Conservation (phyloP, 2,797 vertebrate species). For the Poliocrania exsul region DNA sequence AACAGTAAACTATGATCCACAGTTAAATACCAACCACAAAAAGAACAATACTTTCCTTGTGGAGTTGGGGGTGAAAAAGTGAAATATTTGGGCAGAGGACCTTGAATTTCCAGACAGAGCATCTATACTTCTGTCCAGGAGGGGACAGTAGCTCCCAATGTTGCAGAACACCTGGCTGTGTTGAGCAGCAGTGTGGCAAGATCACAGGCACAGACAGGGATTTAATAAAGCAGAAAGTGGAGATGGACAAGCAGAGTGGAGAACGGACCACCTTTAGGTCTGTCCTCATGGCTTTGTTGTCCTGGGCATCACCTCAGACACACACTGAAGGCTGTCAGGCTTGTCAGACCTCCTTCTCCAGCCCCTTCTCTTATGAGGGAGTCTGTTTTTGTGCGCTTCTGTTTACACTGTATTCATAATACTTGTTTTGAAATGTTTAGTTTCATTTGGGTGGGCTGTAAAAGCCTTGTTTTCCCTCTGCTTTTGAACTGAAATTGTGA, state of each 20-base stretch:
- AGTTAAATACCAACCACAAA: neutral
- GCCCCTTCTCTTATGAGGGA: neutral
- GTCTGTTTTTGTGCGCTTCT: neutral
- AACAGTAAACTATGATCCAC: rapidly evolving
- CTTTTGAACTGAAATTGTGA: neutral
- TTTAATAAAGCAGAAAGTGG: neutral
- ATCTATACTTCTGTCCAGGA: neutral
- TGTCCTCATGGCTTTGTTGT: neutral
- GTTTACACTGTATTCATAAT: neutral
- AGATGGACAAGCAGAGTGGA: neutral
- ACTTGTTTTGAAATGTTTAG: neutral
- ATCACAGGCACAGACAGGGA: rapidly evolving
- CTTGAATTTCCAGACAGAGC: neutral
- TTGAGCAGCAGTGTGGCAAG: neutral
- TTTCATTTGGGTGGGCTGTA: neutral
- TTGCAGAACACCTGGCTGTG: neutral
- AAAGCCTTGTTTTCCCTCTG: neutral
- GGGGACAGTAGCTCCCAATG: neutral
- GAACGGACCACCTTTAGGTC: neutral
- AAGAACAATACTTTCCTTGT: neutral
- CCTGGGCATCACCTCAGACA: neutral
- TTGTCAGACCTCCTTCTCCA: neutral
- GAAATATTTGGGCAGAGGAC: neutral
- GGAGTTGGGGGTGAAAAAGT: neutral
- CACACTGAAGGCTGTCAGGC: neutral